Conservation (phyloP, 2,113 vertebrate species). For the Phycodurus eques region DNA sequence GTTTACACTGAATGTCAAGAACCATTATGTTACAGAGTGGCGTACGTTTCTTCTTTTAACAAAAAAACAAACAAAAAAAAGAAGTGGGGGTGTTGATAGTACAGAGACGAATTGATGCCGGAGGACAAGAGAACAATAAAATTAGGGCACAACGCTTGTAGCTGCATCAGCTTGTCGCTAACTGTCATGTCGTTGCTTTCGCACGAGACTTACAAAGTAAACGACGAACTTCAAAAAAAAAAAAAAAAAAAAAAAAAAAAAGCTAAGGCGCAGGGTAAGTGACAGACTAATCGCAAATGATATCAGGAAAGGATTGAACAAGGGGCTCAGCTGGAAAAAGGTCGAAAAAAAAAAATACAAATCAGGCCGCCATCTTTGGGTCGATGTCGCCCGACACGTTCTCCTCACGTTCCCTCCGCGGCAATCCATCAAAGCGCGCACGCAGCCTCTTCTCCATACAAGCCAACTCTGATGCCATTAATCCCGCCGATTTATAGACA, state of each 20-base stretch:
- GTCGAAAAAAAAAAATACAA: constrained; percentile 5
- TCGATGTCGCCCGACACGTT: constrained; percentile 23
- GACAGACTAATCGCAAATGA: constrained; percentile 33
- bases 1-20: constrained; percentile 11
- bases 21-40: background rate
- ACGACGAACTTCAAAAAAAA: constrained; percentile 12
- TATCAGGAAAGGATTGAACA: constrained; percentile 39
- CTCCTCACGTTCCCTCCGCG: constrained; percentile 15
- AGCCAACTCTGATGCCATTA: constrained; percentile 46
- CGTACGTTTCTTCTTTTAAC: constrained; percentile 3
- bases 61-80: background rate
- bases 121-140: constrained; percentile 5
- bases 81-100: background rate
- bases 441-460: constrained; percentile 21
- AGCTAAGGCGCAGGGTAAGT: constrained; percentile 32
- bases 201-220: constrained; percentile 8
- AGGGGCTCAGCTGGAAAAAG: background rate
- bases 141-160: background rate
- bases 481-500: constrained; percentile 65
- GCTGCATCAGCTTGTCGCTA: background rate
- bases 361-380: constrained; percentile 26
- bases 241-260: constrained; percentile 39
- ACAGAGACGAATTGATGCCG: constrained; percentile 15
- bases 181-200: background rate
- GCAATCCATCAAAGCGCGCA: constrained; percentile 45